phyloP scores from a whole-genome alignment of 2,113 vertebrate species.

The Leucopsar rothschildi region DNA sequence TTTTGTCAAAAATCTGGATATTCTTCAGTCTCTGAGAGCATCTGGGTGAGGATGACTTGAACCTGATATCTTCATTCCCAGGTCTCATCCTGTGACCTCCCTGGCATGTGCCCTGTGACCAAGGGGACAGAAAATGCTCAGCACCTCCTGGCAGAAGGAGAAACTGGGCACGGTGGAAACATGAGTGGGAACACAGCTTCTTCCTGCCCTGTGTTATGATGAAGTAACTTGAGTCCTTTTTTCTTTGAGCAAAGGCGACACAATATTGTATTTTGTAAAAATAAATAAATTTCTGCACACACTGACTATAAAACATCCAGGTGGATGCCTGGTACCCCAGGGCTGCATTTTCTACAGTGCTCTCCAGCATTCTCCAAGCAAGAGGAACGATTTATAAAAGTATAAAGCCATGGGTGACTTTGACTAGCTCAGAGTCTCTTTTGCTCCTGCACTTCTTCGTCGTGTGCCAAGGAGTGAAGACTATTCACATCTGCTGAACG shows the following conservation, averaged over 20 bases:
- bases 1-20: not conserved
- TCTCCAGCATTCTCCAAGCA: not conserved
- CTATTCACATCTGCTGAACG: not conserved
- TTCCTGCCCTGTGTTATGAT: not conserved
- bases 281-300: not conserved
- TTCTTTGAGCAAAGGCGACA: not conserved
- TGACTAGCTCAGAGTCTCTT: not conserved
- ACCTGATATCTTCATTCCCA: not conserved
- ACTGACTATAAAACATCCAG: not conserved
- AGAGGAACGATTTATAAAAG: not conserved
- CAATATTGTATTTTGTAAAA: not conserved
- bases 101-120: fast-evolving
- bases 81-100: fast-evolving
- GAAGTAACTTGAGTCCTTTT: not conserved
- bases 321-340: not conserved
- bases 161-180: not conserved
- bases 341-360: not conserved
- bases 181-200: fast-evolving
- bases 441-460: not conserved
- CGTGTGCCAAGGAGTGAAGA: not conserved
- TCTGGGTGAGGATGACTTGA: not conserved
- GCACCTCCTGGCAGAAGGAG: not conserved
- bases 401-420: not conserved
- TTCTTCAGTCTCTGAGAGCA: constrained; percentile 17
- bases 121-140: not conserved